Evolutionary conservation across 1,140 invertebrate species (phyloP), one percentile per base, ranked within the genome.

Genomic region (Argopecten irradians): DNA sequence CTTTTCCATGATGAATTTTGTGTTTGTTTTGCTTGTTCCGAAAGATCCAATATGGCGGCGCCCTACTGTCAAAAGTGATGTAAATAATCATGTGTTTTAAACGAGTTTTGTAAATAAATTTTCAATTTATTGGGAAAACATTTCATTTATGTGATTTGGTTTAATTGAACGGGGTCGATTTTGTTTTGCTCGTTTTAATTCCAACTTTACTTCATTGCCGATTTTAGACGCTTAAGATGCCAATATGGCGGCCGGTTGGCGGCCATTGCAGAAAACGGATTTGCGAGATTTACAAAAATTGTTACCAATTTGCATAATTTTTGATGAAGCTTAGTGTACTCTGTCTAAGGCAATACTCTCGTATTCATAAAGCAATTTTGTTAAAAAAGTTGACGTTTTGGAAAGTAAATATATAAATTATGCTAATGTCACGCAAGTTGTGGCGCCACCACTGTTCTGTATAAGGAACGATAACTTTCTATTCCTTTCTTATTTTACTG

Each of bases 21-120:
- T 46, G 55, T 87, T 84, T 87, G 83, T 85, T 87, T 82, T 82
- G 86, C 82, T 71, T 28, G 55, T 71, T 71, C 55, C 19, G 41
- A 35, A 90, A 91, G 91, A 84, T 90, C 89, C 91, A 95, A 96
- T 87, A 95, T 95, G 95, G 95, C 95, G 94, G 93, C 95, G 92
- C 94, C 94, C 94, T 92, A 92, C 55, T 71, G 55, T 28, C 55
- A 71, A 22, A 71, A 71, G 5, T n/a, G 55, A n/a, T 71, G 55
- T 71, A 71, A 71, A 28, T 71, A 71, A 71, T n/a, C 22, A 28
- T 28, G 7, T 5, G 1, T 71, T 22, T 71, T 3, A 28, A 2
- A 11, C 55, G n/a, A 28, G 14, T 28, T 22, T 28, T 71, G 1
- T 5, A 28, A 16, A 71, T 28, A 8, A 28, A 8, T 8, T 71